Percentiles rank a stretch among this genome's conserved stretches.
These are phyloP conservation scores for Rachycentron canadum DNA, from an alignment of 2,797 vertebrate genomes.

Conservation along the genomic window DNA sequence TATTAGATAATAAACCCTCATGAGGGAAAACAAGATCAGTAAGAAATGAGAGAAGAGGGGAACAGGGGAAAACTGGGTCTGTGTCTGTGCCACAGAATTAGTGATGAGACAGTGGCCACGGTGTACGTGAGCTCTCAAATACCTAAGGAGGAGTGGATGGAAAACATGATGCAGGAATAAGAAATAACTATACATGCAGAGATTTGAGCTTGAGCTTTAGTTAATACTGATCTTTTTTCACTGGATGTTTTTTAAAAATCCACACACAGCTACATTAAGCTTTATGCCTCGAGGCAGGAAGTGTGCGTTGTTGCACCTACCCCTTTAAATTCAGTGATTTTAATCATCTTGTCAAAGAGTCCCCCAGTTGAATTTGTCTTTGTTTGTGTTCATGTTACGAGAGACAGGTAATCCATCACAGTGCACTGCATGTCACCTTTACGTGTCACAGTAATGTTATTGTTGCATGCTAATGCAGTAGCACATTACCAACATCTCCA, in stretches of 20 bases:
- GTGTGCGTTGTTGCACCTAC: background rate
- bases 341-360: slow-evolving; percentile 6
- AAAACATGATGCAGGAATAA: background rate
- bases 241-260: background rate
- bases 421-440: slow-evolving; percentile 10
- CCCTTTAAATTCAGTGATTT: slow-evolving; percentile 5
- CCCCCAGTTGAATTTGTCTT: slow-evolving; percentile 20
- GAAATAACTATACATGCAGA: background rate
- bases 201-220: background rate
- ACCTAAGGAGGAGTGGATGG: slow-evolving; percentile 15
- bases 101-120: slow-evolving; percentile 59
- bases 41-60: slow-evolving; percentile 42
- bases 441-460: slow-evolving; percentile 3
- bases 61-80: slow-evolving; percentile 25
- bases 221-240: background rate
- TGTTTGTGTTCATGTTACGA: slow-evolving; percentile 26
- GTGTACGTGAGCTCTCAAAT: slow-evolving; percentile 29
- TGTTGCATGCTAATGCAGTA: slow-evolving; percentile 13
- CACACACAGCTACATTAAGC: background rate
- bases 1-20: slow-evolving; percentile 49
- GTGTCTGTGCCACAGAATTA: slow-evolving; percentile 49
- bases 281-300: background rate
- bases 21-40: slow-evolving; percentile 52
- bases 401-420: slow-evolving; percentile 32
- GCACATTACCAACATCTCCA: slow-evolving; percentile 4